Evolutionary conservation across 2,888 invertebrate genomes (phyloP).

Genomic region (Platycheirus albimanus): DNA sequence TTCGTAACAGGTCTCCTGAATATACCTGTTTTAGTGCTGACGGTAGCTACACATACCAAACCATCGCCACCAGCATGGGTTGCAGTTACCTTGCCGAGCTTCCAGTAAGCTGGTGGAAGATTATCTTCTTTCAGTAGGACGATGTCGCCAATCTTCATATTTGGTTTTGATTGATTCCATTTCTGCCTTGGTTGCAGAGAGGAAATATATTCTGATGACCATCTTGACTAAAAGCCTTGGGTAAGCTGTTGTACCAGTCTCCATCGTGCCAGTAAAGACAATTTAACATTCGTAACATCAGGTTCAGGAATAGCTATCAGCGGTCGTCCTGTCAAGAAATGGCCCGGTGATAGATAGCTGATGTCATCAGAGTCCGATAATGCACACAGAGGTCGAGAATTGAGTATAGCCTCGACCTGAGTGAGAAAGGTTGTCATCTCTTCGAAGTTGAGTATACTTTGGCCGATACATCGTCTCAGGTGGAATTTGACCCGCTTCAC

Average conservation of each 20-base stretch:
- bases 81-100: background rate
- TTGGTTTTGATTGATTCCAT: too few species aligned
- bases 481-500: constrained; percentile 12
- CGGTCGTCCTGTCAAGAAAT: constrained; percentile 8
- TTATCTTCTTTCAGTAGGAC: constrained; percentile 20
- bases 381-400: constrained; percentile 15
- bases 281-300: constrained; percentile 21
- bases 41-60: too few species aligned
- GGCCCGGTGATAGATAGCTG: constrained; percentile 11
- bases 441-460: constrained; percentile 24
- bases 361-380: constrained; percentile 23
- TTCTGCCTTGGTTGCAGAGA: too few species aligned
- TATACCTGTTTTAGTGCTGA: too few species aligned
- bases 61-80: constrained; percentile 5
- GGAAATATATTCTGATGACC: constrained; percentile 21
- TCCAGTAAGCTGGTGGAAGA: constrained; percentile 7
- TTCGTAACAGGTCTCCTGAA: too few species aligned
- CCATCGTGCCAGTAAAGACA: constrained; percentile 36
- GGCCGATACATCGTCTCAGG: constrained; percentile 14
- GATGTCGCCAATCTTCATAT: constrained; percentile 20
- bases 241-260: constrained; percentile 33
- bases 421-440: constrained; percentile 28
- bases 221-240: constrained; percentile 34
- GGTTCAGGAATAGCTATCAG: constrained; percentile 23
- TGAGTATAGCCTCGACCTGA: constrained; percentile 1